A percentile compares a stretch with the other conserved stretches of the same genome.
Conservation (phyloP, 53 echinoderm and acorn worm species). For the Stichopus horrens region DNA sequence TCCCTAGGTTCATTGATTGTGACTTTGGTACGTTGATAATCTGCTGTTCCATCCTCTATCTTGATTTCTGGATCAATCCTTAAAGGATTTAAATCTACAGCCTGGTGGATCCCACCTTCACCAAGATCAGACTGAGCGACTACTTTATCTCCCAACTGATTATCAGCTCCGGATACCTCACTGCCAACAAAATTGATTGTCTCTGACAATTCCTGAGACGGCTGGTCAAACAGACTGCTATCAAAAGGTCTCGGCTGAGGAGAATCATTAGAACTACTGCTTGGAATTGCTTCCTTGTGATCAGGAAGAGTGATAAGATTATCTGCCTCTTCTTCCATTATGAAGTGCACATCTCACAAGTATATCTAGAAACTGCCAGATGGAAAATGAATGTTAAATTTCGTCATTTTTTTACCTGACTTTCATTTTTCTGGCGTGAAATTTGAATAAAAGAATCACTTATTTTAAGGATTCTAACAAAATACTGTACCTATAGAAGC, state of each 20-base stretch:
- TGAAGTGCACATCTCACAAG: neutral
- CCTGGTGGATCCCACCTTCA: neutral
- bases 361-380: neutral
- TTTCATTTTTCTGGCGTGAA: no score
- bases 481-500: no score
- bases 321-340: neutral
- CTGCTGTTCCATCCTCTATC: neutral
- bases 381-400: neutral
- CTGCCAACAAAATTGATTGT: neutral
- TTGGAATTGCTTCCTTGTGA: neutral
- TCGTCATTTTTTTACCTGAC: no score
- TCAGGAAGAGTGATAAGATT: neutral
- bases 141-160: neutral
- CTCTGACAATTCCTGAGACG: neutral
- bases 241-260: conserved; percentile 78
- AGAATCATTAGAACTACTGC: neutral
- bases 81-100: neutral
- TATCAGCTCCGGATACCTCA: neutral
- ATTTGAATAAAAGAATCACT: no score
- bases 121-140: neutral
- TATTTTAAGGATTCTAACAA: no score
- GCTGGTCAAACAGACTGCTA: conserved; percentile 70
- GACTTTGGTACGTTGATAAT: neutral
- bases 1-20: neutral
- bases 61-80: neutral